A percentile compares a stretch with the other conserved stretches of the same genome.
phyloP scores from a whole-genome alignment of 1,140 invertebrate genomes.

The Trichogramma pretiosum region DNA sequence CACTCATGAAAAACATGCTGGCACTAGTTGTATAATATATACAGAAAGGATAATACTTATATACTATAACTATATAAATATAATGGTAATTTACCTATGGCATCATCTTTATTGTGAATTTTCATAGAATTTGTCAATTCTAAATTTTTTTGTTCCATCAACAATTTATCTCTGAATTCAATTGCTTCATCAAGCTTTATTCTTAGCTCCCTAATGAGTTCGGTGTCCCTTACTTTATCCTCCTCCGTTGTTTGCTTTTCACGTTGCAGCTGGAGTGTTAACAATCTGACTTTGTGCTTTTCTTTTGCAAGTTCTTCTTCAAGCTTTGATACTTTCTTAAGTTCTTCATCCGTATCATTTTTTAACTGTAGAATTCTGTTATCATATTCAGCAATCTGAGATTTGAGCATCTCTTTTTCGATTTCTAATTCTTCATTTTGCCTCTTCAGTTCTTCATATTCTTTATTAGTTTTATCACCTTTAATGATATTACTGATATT shows the following conservation, averaged over 20 bases:
- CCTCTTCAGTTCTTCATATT: slow-evolving; percentile 41
- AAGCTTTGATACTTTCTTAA: slow-evolving; percentile 25
- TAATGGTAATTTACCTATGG: slow-evolving; percentile 7
- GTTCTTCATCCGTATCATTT: slow-evolving; percentile 30
- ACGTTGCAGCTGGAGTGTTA: slow-evolving; percentile 31
- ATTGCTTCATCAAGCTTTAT: slow-evolving; percentile 14
- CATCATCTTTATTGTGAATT: not conserved
- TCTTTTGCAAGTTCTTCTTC: slow-evolving; percentile 34
- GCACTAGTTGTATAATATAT: no score
- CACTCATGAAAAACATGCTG: no score
- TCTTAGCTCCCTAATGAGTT: slow-evolving; percentile 28
- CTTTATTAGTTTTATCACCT: slow-evolving; percentile 30
- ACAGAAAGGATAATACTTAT: not conserved
- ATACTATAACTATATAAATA: no score
- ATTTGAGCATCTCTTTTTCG: slow-evolving; percentile 33
- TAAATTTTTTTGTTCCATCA: slow-evolving; percentile 9
- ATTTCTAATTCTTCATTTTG: slow-evolving; percentile 39
- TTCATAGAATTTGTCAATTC: slow-evolving; percentile 5
- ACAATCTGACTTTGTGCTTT: slow-evolving; percentile 25
- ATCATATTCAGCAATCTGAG: slow-evolving; percentile 37
- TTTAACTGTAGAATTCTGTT: slow-evolving; percentile 36
- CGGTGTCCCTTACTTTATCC: slow-evolving; percentile 32
- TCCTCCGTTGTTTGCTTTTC: slow-evolving; percentile 25
- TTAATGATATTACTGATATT: slow-evolving; percentile 24
- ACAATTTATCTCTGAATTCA: slow-evolving; percentile 9